Evolutionary conservation across 2,113 vertebrate species (phyloP).

Genomic region (Xiphophorus maculatus): DNA sequence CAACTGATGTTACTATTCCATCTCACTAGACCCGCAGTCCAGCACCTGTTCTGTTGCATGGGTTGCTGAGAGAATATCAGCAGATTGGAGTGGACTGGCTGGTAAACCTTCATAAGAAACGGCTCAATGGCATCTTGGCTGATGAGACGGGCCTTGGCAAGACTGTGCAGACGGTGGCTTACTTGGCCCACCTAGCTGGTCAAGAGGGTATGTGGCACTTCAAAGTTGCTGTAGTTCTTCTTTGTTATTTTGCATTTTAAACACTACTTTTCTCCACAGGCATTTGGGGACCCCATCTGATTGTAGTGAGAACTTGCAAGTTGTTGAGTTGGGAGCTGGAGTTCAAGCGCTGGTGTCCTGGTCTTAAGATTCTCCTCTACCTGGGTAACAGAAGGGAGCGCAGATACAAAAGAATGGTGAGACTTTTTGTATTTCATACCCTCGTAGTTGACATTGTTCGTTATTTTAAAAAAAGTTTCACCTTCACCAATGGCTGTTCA

Average conservation of each 20-base stretch:
- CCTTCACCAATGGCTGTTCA: neutral
- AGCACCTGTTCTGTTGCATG: constrained; percentile 85
- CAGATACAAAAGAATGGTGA: constrained; percentile 86
- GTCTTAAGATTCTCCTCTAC: constrained; percentile 89
- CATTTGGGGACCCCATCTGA: constrained; percentile 91
- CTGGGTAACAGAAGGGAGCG: constrained; percentile 87
- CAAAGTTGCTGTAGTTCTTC: neutral
- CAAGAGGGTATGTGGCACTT: constrained; percentile 82
- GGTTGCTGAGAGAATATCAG: constrained; percentile 89
- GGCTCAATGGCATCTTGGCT: constrained; percentile 90
- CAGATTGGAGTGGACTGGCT: constrained; percentile 92
- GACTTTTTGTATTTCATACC: neutral
- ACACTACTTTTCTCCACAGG: constrained; percentile 68
- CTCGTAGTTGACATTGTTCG: constrained; percentile 22
- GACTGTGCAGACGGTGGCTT: constrained; percentile 92
- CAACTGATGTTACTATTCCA: neutral
- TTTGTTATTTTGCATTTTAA: neutral
- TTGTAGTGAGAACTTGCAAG: constrained; percentile 90
- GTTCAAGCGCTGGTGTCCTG: constrained; percentile 93
- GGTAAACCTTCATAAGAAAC: constrained; percentile 86
- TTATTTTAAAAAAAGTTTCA: neutral
- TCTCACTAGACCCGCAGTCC: constrained; percentile 78
- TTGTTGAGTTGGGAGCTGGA: constrained; percentile 92
- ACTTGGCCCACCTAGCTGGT: constrained; percentile 89
- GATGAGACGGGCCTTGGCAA: constrained; percentile 91